These are phyloP conservation scores for Strigamia crassipes DNA, from an alignment of 2,888 invertebrate species.

Conservation along the genomic window DNA sequence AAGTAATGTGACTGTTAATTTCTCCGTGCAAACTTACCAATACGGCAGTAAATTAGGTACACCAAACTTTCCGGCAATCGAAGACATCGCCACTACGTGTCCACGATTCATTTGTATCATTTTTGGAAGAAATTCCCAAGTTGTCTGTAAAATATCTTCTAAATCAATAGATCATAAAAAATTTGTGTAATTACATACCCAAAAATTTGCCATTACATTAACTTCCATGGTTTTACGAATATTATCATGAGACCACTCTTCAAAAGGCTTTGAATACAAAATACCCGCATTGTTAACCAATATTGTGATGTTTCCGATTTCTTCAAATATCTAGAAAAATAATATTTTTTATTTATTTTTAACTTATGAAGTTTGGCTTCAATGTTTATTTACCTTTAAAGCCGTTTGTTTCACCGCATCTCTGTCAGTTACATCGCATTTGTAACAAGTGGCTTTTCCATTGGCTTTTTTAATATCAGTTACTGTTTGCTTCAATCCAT, in stretches of 20 bases:
- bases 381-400: too few species aligned
- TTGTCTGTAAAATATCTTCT: constrained; percentile 61
- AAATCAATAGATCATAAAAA: not conserved
- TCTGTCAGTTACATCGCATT: constrained; percentile 77
- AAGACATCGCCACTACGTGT: constrained; percentile 76
- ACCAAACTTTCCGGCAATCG: constrained; percentile 76
- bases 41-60: constrained; percentile 78
- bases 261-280: constrained; percentile 76
- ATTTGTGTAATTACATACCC: too few species aligned
- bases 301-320: constrained; percentile 77
- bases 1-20: too few species aligned
- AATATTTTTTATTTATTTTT: not conserved
- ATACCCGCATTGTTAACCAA: constrained; percentile 86
- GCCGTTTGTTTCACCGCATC: constrained; percentile 70
- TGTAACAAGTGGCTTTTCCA: constrained; percentile 58
- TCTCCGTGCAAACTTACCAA: too few species aligned
- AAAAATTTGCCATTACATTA: constrained; percentile 78
- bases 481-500: constrained; percentile 49
- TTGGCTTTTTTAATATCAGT: constrained; percentile 52
- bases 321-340: constrained; percentile 54
- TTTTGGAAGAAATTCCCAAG: constrained; percentile 75
- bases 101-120: constrained; percentile 77
- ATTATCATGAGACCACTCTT: constrained; percentile 70
- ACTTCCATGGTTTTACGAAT: constrained; percentile 73
- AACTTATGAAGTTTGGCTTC: not conserved